A percentile compares a stretch with the other conserved stretches of the same genome.
Conservation (phyloP, 2,888 invertebrate genomes). For the Spisula solida region DNA sequence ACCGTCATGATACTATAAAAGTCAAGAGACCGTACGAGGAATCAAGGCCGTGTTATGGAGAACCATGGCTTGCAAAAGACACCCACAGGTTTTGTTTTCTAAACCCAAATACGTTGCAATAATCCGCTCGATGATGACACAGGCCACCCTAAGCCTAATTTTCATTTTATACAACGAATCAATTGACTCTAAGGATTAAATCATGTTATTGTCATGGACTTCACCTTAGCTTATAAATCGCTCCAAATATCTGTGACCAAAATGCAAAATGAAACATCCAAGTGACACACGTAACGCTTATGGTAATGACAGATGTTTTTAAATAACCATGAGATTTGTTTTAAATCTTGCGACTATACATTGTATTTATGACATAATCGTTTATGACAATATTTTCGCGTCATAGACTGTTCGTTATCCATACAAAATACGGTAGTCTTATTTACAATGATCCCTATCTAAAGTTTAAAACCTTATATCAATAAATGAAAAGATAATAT, state of each 20-base stretch:
- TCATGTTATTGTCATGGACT: neutral
- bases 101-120: no score
- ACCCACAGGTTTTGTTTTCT: no score
- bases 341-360: slow-evolving; percentile 1
- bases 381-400: slow-evolving; percentile 16
- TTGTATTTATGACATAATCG: neutral
- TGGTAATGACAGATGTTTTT: neutral
- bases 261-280: neutral
- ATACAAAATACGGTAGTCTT: neutral
- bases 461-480: slow-evolving; percentile 1
- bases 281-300: neutral
- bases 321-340: neutral
- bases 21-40: neutral
- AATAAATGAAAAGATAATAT: slow-evolving; percentile 16
- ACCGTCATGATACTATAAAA: neutral
- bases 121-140: no score
- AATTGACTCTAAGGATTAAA: neutral
- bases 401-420: neutral
- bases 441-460: neutral
- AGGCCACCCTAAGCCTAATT: neutral
- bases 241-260: neutral
- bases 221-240: neutral
- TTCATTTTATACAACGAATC: neutral
- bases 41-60: neutral
- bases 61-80: neutral